Base-by-base conservation (phyloP, 1,140 invertebrate species). In the Semibalanus balanoides region DNA sequence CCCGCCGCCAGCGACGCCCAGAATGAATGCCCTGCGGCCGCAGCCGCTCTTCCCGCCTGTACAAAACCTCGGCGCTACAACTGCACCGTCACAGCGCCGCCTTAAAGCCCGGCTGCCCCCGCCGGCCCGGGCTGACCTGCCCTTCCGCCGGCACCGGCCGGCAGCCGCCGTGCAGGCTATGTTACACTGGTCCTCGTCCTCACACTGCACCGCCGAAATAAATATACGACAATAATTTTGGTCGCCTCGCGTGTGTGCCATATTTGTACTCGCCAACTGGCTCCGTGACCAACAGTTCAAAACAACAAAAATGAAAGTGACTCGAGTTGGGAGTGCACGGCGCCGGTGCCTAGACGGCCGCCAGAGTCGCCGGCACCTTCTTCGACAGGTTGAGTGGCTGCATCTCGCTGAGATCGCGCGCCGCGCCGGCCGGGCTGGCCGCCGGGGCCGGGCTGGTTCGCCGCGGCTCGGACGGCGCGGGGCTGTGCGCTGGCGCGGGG, bases 381-480 rank as follows among this genome's bases (percentile, higher is more conserved):
- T 93, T 94, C 80, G 92, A 94, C 75, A 94, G 87, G 85, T 94
- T 94, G 71, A 94, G 85, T 51, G 93, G 92, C 82, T 93, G 91
- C 76, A 90, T 89, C 82, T 93, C 91, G 75, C 90, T 89, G 77
- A 91, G 90, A 82, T 90, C 91, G 77, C 93, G 91, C 82, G 92
- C 91, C 74, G 93, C 86, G 82, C 93, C 91, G 82, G 93, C 87
- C 28, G 77, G 73, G 27, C 76, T 73, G 35, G 76, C 76, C 19
- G 78, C 77, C 0, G 74, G 40, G 28, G 78, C 64, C 74, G 64
- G n/a, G 78, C 75, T 30, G 74, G 74, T 70, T 74, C 76, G 73
- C 78, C 78, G 74, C 77, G 76, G 29, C 74, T 78, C 30, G 78
- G 73, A 35, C 40, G 76, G 64, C 75, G 70, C 73, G 29, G n/a